phyloP scores from a whole-genome alignment of 2,113 vertebrate species.

The Dromiciops gliroides region DNA sequence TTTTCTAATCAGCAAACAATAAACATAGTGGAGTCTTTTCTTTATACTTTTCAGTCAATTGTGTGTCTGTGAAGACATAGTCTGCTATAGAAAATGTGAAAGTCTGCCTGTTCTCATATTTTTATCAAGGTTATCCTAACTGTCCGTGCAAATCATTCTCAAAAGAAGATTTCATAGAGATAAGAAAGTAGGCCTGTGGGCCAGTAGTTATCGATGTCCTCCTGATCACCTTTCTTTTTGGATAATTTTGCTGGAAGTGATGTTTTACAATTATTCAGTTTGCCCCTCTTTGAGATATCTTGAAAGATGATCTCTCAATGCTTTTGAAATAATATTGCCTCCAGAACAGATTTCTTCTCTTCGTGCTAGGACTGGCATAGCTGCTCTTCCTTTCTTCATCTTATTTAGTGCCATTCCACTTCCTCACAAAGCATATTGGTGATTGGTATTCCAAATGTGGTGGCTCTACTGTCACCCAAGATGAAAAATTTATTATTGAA shows the following conservation, averaged over 20 bases:
- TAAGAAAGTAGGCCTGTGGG: background rate
- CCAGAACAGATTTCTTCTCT: background rate
- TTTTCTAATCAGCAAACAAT: background rate
- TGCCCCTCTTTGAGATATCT: background rate
- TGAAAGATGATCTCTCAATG: background rate
- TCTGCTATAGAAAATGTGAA: background rate
- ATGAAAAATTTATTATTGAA: background rate
- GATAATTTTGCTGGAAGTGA: background rate
- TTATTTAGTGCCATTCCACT: background rate
- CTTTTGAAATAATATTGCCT: background rate
- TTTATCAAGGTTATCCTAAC: background rate
- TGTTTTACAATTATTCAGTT: background rate
- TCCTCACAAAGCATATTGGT: background rate
- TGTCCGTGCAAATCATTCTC: background rate
- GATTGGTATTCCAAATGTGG: background rate
- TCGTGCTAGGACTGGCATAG: background rate
- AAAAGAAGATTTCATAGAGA: background rate
- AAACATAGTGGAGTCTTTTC: background rate
- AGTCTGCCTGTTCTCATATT: background rate
- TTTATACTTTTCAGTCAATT: background rate
- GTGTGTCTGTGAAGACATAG: background rate
- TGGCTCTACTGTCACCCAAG: background rate
- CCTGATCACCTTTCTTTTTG: background rate
- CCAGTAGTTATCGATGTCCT: background rate
- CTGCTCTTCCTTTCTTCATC: background rate